Evolutionary conservation across 2,113 vertebrate species (phyloP).

Genomic region (Vireo altiloquus): DNA sequence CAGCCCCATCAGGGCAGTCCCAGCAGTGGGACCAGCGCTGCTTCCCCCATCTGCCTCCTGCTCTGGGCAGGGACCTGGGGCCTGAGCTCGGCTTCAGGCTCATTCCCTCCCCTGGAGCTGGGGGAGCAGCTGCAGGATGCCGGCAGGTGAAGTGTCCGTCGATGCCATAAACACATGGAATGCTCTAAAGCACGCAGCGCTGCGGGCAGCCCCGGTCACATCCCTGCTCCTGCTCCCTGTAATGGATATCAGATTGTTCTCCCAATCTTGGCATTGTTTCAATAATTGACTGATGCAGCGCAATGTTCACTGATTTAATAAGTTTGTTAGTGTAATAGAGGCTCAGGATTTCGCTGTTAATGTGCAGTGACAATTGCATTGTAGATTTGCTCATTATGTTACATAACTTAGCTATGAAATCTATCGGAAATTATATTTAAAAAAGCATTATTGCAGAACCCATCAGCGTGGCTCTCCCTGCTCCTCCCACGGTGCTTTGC

Average conservation of each 20-base stretch:
- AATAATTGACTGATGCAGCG: constrained; percentile 43
- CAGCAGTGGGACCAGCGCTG: fast-evolving
- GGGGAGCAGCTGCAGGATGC: not conserved
- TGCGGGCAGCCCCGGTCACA: not conserved
- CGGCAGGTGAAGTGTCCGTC: fast-evolving
- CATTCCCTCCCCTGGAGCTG: not conserved
- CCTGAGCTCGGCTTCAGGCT: fast-evolving
- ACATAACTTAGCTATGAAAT: constrained; percentile 43
- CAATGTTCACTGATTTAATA: constrained; percentile 57
- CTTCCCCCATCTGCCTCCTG: not conserved
- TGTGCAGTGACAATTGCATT: constrained; percentile 55
- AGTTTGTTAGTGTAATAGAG: constrained; percentile 52
- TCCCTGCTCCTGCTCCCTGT: not conserved
- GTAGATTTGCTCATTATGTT: constrained; percentile 51
- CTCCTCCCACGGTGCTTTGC: not conserved
- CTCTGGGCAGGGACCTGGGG: fast-evolving
- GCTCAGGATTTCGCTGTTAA: constrained; percentile 28
- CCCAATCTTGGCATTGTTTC: not conserved
- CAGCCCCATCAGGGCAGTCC: not conserved
- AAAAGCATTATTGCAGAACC: constrained; percentile 17
- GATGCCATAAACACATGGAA: fast-evolving
- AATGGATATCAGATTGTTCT: constrained; percentile 35
- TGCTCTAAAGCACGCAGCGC: not conserved
- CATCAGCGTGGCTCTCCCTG: not conserved
- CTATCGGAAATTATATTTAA: constrained; percentile 13